Conservation (phyloP, 1,140 invertebrate species). For the Papilio aristodemus region DNA sequence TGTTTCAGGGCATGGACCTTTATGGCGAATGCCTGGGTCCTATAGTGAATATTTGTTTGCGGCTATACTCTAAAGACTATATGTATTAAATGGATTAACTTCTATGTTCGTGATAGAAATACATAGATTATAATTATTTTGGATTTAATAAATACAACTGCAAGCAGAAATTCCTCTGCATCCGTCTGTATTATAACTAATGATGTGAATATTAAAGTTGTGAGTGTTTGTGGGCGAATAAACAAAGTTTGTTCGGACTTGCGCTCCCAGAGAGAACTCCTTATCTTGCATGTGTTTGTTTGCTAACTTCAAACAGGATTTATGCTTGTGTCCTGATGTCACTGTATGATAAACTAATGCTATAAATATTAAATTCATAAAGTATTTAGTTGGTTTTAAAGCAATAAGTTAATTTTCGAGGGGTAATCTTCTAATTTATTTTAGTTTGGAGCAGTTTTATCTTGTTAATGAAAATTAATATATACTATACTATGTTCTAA, state of each 20-base stretch:
- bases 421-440: not conserved
- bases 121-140: too few species aligned
- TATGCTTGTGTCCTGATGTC: slow-evolving; percentile 5
- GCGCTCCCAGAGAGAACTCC: slow-evolving; percentile 9
- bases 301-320: slow-evolving; percentile 6
- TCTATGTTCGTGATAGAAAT: too few species aligned
- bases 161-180: not conserved
- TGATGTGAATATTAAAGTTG: slow-evolving; percentile 12
- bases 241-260: slow-evolving; percentile 6
- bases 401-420: not conserved
- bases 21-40: too few species aligned
- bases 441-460: not conserved
- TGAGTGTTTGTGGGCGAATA: not conserved
- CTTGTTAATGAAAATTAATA: not conserved
- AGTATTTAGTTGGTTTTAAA: not conserved
- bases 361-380: not conserved
- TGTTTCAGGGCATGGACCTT: too few species aligned
- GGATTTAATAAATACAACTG: not conserved
- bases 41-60: too few species aligned
- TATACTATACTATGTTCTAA: not conserved
- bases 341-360: not conserved
- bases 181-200: not conserved
- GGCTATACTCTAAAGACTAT: too few species aligned
- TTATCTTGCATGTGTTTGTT: not conserved
- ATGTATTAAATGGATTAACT: too few species aligned